A percentile compares a stretch with the other conserved stretches of the same genome.
phyloP scores from a whole-genome alignment of 1,140 invertebrate genomes.

The Habropoda laboriosa region DNA sequence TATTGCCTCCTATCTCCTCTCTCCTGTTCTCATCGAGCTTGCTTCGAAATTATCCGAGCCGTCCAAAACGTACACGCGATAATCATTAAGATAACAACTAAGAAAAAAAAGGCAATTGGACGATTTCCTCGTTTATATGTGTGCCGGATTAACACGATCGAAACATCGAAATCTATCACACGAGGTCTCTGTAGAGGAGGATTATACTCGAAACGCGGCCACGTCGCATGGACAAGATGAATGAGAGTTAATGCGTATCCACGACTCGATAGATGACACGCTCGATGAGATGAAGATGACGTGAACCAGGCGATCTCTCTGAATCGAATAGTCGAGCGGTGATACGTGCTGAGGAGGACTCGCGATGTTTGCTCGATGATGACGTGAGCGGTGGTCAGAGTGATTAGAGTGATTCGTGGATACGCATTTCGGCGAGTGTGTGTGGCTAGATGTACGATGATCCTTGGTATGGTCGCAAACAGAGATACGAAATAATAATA shows the following conservation, averaged over 20 bases:
- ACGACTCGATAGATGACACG: conserved; percentile 24
- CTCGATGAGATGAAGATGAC: neutral
- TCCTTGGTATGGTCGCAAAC: conserved; percentile 32
- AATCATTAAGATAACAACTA: too few species aligned
- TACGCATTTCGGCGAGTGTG: conserved; percentile 57
- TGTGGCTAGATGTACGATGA: conserved; percentile 31
- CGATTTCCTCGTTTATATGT: too few species aligned
- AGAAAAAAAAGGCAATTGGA: too few species aligned
- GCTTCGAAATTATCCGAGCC: too few species aligned
- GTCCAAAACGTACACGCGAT: too few species aligned
- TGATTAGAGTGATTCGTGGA: conserved; percentile 44
- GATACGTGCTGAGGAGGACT: neutral
- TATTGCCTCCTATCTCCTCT: conserved; percentile 3
- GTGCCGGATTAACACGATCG: neutral
- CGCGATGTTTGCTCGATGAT: neutral
- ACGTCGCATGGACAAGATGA: conserved; percentile 70
- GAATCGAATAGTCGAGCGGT: too few species aligned
- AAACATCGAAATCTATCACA: neutral
- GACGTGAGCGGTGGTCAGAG: neutral
- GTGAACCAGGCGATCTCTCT: conserved; percentile 3
- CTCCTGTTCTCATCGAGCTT: too few species aligned
- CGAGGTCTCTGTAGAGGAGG: neutral
- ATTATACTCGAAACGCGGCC: conserved; percentile 60
- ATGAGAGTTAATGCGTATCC: conserved; percentile 59
- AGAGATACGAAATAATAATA: too few species aligned